phyloP scores from a whole-genome alignment of 1,140 invertebrate species.

The Tetragonula clypearis region DNA sequence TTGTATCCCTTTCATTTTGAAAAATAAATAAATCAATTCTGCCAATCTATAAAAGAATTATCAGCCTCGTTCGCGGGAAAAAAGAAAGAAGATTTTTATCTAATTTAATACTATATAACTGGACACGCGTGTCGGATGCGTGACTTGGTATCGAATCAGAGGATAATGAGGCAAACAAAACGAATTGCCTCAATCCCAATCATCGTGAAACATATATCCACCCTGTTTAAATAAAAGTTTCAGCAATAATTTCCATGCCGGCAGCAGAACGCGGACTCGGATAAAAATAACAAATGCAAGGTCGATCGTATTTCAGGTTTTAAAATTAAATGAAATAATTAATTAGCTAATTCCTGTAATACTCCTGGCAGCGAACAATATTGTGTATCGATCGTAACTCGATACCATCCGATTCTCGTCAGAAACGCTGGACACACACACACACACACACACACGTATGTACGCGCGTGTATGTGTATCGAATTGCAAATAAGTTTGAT shows the following conservation, averaged over 20 bases:
- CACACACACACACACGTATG: fast-evolving
- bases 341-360: neutral
- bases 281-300: neutral
- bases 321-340: neutral
- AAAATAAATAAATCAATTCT: too few relatives aligned
- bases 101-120: neutral
- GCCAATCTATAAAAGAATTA: too few relatives aligned
- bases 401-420: neutral
- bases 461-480: neutral
- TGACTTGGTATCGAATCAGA: constrained; percentile 51
- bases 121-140: constrained; percentile 45
- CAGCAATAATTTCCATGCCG: neutral
- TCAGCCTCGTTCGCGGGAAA: too few relatives aligned
- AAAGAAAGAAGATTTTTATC: neutral
- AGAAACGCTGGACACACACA: fast-evolving
- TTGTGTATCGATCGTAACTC: neutral
- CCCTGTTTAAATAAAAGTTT: neutral
- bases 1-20: too few relatives aligned
- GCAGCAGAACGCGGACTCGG: too few relatives aligned
- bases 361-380: neutral
- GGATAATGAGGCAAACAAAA: constrained; percentile 55
- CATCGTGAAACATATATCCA: neutral
- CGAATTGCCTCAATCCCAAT: constrained; percentile 36
- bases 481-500: neutral
- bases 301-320: neutral